phyloP scores from a whole-genome alignment of 2,113 vertebrate species.

The Echinops telfairi region DNA sequence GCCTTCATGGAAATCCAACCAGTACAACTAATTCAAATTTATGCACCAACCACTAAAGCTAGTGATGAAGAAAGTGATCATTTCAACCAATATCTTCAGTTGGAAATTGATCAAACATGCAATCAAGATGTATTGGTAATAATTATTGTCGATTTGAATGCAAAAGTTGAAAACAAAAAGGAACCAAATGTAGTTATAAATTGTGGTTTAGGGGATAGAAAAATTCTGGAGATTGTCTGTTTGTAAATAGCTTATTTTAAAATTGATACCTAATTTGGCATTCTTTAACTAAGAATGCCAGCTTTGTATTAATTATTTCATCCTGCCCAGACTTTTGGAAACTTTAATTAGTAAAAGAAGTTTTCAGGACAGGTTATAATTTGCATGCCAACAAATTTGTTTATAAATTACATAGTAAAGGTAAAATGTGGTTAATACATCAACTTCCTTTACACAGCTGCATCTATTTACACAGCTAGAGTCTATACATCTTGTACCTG shows the following conservation, averaged over 20 bases:
- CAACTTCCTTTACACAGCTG: neutral
- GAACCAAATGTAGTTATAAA: too few species aligned
- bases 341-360: constrained; percentile 69
- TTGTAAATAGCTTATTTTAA: constrained; percentile 40
- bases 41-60: too few species aligned
- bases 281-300: constrained; percentile 52
- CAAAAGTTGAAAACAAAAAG: too few species aligned
- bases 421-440: neutral
- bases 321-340: constrained; percentile 53
- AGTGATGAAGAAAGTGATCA: too few species aligned
- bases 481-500: neutral
- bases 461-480: neutral
- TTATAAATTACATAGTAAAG: constrained; percentile 72
- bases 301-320: constrained; percentile 65
- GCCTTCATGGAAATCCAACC: too few species aligned
- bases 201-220: too few species aligned
- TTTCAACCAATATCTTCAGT: too few species aligned
- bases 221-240: neutral
- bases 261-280: constrained; percentile 58
- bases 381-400: constrained; percentile 75
- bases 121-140: too few species aligned
- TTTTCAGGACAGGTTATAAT: constrained; percentile 75
- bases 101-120: too few species aligned
- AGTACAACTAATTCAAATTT: too few species aligned
- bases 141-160: too few species aligned